Evolutionary conservation across 23 tunicate genomes (phyloP).

Genomic region (Halocynthia aurantium): DNA sequence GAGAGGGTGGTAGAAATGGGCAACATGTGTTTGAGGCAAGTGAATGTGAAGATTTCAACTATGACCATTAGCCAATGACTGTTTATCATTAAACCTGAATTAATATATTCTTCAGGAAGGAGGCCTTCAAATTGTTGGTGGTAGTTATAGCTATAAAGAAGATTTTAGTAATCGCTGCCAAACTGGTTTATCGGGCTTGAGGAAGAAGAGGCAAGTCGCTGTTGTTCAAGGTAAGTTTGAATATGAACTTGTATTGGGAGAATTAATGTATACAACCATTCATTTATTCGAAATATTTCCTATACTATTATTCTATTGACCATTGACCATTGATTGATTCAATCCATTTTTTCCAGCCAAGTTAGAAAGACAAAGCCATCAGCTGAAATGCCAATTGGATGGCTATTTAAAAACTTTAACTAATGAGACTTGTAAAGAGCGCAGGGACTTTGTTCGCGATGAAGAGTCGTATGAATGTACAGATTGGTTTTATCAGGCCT

Average conservation of each 20-base stretch:
- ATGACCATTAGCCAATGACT: too few relatives aligned
- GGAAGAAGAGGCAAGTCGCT: background rate
- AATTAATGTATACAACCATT: too few relatives aligned
- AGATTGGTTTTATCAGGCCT: background rate
- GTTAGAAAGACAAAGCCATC: too few relatives aligned
- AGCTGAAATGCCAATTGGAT: too few relatives aligned
- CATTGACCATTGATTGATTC: too few relatives aligned
- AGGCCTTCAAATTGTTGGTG: conserved; percentile 13
- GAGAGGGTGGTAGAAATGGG: conserved; percentile 46
- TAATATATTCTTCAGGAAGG: conserved; percentile 1
- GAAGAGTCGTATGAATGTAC: background rate
- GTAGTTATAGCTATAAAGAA: background rate
- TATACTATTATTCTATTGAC: too few relatives aligned
- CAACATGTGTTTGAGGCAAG: conserved; percentile 47
- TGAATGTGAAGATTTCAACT: background rate
- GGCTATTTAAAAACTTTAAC: too few relatives aligned
- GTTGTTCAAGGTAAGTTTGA: background rate
- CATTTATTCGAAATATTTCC: too few relatives aligned
- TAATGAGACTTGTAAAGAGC: background rate
- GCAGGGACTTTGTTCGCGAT: background rate
- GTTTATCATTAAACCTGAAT: background rate
- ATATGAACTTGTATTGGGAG: too few relatives aligned
- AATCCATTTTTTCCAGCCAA: too few relatives aligned
- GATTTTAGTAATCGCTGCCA: conserved; percentile 13
- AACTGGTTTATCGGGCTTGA: background rate